Conservation (phyloP, 2,797 vertebrate species). For the Trichosurus vulpecula region DNA sequence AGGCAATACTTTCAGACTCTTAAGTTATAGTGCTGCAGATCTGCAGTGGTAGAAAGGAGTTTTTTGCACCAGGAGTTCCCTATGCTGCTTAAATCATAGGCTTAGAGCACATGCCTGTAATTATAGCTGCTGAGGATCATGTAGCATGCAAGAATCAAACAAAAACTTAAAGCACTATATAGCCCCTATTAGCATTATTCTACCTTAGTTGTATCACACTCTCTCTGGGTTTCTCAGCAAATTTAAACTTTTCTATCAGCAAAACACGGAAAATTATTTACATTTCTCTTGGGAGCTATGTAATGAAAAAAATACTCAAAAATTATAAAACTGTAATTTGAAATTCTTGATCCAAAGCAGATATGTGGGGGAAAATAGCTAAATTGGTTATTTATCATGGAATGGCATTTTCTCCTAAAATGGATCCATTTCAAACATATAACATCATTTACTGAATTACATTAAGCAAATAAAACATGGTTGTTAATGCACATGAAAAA, state of each 20-base stretch:
- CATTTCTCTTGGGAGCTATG: background rate
- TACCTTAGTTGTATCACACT: background rate
- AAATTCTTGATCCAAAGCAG: conserved; percentile 3
- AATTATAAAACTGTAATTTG: conserved; percentile 36
- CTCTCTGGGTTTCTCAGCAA: conserved; percentile 14
- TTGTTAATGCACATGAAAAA: background rate
- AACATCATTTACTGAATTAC: background rate
- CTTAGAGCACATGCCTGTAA: background rate
- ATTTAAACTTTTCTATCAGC: background rate
- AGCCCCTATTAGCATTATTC: conserved; percentile 20
- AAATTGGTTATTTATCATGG: background rate
- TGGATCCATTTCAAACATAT: background rate
- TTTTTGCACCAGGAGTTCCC: background rate
- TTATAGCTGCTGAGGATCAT: too few relatives aligned
- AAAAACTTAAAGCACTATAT: conserved; percentile 31
- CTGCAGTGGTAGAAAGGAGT: background rate
- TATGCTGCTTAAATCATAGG: background rate
- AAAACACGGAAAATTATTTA: conserved; percentile 32
- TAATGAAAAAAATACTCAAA: conserved; percentile 37
- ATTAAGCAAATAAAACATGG: background rate
- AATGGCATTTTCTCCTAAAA: conserved; percentile 28
- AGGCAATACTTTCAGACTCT: background rate
- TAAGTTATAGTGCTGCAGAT: background rate
- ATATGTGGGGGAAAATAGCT: background rate
- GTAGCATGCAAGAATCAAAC: background rate